These are phyloP conservation scores for Oryzias sinensis DNA, from an alignment of 2,797 vertebrate genomes.

Conservation along the genomic window DNA sequence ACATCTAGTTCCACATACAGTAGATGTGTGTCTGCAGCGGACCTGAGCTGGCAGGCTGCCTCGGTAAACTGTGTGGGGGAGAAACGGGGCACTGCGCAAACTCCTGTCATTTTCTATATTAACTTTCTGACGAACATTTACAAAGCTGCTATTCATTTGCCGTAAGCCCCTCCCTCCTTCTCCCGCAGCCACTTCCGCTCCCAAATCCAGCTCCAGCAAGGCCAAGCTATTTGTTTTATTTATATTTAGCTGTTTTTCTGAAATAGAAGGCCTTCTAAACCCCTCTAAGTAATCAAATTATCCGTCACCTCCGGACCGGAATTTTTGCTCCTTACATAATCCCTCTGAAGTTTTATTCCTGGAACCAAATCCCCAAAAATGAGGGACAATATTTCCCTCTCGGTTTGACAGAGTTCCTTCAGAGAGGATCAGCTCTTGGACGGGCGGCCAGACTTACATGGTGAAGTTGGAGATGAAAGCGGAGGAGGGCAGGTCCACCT, in stretches of 20 bases:
- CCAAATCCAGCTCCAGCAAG: slow-evolving; percentile 59
- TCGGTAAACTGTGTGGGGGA: slow-evolving; percentile 66
- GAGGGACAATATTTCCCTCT: too few species aligned
- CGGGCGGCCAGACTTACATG: slow-evolving; percentile 71
- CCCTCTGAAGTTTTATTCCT: slow-evolving; percentile 50
- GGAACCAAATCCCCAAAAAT: slow-evolving; percentile 7
- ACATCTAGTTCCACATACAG: slow-evolving; percentile 26
- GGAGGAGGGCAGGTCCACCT: slow-evolving; percentile 82
- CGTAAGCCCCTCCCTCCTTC: slow-evolving; percentile 56
- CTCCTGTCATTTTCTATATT: slow-evolving; percentile 76
- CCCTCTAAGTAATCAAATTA: slow-evolving; percentile 44
- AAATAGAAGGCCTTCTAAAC: slow-evolving; percentile 48
- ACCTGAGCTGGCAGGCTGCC: slow-evolving; percentile 73
- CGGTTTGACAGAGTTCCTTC: too few species aligned
- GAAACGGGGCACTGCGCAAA: slow-evolving; percentile 54
- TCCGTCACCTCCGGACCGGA: slow-evolving; percentile 32
- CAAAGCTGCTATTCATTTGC: slow-evolving; percentile 79
- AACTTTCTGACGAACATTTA: slow-evolving; percentile 65
- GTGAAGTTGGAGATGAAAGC: slow-evolving; percentile 91
- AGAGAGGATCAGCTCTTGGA: too few species aligned
- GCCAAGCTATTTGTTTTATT: slow-evolving; percentile 73
- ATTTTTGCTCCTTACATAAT: slow-evolving; percentile 38
- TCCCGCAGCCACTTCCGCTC: slow-evolving; percentile 71
- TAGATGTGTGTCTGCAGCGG: slow-evolving; percentile 33
- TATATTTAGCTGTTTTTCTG: slow-evolving; percentile 69